Base-by-base conservation (phyloP, 2,113 vertebrate species). In the Zosterops lateralis region DNA sequence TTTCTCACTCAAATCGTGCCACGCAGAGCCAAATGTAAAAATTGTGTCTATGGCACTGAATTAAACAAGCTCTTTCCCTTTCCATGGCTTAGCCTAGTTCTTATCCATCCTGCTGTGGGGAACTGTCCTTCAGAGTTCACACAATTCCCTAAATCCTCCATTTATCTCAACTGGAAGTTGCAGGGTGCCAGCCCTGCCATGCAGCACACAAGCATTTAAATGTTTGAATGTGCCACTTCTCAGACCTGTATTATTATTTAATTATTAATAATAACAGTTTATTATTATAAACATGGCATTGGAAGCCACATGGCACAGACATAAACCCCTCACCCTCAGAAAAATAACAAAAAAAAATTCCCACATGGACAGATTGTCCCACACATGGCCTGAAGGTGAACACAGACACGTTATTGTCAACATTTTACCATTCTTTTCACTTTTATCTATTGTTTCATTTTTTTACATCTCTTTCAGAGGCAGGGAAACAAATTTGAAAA, bases 401-500 rank as follows among this genome's bases (percentile, higher is more conserved):
- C n/a, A 53, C 45, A 68, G 65, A 36, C 17, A 67, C 7, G 1
- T 65, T 51, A 13, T 13, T 75, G 62, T 61, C 67, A 82, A 83
- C 38, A 91, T 65, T 68, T 65, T 68, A 72, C 21, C 20, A 68
- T 42, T 57, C 20, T 66, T 73, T 89, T 54, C 58, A 61, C 74
- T 85, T 95, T 84, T 54, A 79, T 25, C 66, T 70, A 28, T 61
- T 57, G n/a, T 61, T 90, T 65, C 48, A 32, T 82, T 79, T 89
- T 68, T 14, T 74, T 75, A 26, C 9, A 6, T 57, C 57, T 84
- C 50, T 87, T 79, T 85, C 50, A 65, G 32, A 47, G 26, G 47
- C 42, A 79, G 29, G 38, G 54, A 76, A 90, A 51, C 31, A 88
- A 73, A 79, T 58, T 74, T 89, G 48, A 93, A 96, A 87, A 87